Evolutionary conservation across 2,888 invertebrate species (phyloP).

Genomic region (Schizotus pectinicornis): DNA sequence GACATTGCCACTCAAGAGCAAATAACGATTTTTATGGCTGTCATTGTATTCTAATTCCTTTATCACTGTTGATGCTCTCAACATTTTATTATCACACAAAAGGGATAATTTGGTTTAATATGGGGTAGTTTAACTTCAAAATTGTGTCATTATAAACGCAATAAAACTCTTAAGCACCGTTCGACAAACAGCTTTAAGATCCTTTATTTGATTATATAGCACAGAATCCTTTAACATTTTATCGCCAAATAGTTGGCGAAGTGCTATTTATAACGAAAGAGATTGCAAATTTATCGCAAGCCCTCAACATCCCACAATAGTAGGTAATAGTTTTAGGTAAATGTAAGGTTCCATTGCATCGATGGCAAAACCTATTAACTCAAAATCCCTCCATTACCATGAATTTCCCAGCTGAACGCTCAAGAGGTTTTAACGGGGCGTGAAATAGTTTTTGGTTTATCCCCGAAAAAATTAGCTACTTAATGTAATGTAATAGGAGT

Average conservation of each 20-base stretch:
- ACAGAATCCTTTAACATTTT: constrained; percentile 11
- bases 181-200: constrained; percentile 17
- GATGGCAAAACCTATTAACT: neutral
- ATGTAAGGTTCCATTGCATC: neutral
- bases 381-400: neutral
- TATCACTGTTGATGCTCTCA: neutral
- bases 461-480: neutral
- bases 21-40: no score
- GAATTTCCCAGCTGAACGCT: neutral
- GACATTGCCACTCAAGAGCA: no score
- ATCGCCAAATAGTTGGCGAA: constrained; percentile 1
- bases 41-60: no score
- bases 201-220: constrained; percentile 9
- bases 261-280: constrained; percentile 10
- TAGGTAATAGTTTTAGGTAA: neutral
- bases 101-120: constrained; percentile 9
- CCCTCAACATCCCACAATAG: no score
- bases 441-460: no score
- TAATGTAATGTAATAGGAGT: constrained; percentile 2
- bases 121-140: constrained; percentile 12
- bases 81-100: constrained; percentile 19
- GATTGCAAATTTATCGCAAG: constrained; percentile 2
- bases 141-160: constrained; percentile 16
- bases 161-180: constrained; percentile 11
- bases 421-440: no score